These are phyloP conservation scores for Rhinella marina DNA, from an alignment of 2,797 vertebrate species.

Conservation along the genomic window DNA sequence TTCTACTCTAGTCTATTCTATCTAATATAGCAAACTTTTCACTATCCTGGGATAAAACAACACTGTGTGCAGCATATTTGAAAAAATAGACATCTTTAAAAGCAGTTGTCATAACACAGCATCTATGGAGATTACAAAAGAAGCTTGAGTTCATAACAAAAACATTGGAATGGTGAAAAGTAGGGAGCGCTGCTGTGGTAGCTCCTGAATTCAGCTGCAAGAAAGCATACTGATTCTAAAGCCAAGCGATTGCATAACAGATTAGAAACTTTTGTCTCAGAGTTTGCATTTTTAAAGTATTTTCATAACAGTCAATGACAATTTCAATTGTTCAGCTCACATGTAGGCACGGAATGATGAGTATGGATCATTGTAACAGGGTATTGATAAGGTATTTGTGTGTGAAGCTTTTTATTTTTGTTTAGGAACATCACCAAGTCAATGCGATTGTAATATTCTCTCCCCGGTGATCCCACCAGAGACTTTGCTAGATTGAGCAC, in stretches of 20 bases:
- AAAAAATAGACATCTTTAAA: background rate
- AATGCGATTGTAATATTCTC: conserved; percentile 74
- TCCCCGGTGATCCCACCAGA: conserved; percentile 74
- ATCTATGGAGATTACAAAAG: background rate
- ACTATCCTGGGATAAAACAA: background rate
- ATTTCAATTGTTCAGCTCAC: conserved; percentile 54
- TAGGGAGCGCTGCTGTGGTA: background rate
- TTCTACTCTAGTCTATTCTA: background rate
- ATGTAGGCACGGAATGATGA: conserved; percentile 58
- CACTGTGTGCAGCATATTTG: background rate
- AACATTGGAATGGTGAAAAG: background rate
- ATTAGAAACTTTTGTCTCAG: conserved; percentile 47
- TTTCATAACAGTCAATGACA: conserved; percentile 55
- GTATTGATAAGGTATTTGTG: conserved; percentile 65
- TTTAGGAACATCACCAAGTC: conserved; percentile 72
- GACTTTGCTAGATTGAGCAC: conserved; percentile 80
- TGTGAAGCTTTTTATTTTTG: conserved; percentile 54
- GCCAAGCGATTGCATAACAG: conserved; percentile 17
- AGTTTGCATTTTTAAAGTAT: conserved; percentile 51
- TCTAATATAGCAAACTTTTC: background rate
- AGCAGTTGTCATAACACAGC: background rate
- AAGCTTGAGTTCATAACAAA: background rate
- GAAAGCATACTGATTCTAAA: conserved; percentile 1
- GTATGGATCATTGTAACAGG: conserved; percentile 58
- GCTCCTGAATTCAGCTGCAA: background rate